A percentile compares a stretch with the other conserved stretches of the same genome.
Evolutionary conservation across 37 sponge, comb jelly and placozoan species (phyloP).

Genomic region (Mnemiopsis leidyi): DNA sequence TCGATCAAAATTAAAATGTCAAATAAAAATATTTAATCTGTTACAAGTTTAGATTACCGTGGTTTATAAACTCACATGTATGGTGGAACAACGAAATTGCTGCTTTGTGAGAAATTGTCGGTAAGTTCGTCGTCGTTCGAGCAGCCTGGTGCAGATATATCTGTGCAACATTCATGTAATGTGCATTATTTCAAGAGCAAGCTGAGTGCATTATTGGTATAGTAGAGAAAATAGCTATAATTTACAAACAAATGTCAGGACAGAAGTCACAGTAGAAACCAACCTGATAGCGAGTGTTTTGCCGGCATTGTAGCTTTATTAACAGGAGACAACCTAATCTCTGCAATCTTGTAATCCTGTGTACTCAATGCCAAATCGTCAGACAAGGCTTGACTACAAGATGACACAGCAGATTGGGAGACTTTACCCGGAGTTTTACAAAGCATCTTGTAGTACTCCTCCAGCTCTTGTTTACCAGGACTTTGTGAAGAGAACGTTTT

Average conservation of each 20-base stretch:
- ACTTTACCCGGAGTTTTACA: conserved; percentile 27
- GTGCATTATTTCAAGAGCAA: too few relatives aligned
- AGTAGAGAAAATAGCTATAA: too few relatives aligned
- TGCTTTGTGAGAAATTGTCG: not conserved
- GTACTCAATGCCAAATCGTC: not conserved
- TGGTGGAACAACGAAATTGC: conserved; percentile 1
- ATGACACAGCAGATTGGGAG: not conserved
- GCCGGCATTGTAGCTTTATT: too few relatives aligned
- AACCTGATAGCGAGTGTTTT: too few relatives aligned
- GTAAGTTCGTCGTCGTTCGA: not conserved
- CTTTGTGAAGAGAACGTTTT: not conserved
- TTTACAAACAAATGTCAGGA: too few relatives aligned
- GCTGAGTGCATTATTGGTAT: too few relatives aligned
- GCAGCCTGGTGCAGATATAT: too few relatives aligned
- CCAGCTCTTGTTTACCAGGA: conserved; percentile 17
- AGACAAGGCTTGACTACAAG: not conserved
- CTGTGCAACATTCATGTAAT: too few relatives aligned
- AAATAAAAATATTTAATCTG: too few relatives aligned
- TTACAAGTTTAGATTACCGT: too few relatives aligned
- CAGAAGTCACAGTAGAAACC: too few relatives aligned
- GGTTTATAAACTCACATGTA: conserved; percentile 36
- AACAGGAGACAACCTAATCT: not conserved
- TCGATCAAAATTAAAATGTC: too few relatives aligned
- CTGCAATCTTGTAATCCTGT: not conserved
- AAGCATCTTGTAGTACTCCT: conserved; percentile 40